These are phyloP conservation scores for Diaphora mendica DNA, from an alignment of 2,888 invertebrate genomes.

Conservation along the genomic window DNA sequence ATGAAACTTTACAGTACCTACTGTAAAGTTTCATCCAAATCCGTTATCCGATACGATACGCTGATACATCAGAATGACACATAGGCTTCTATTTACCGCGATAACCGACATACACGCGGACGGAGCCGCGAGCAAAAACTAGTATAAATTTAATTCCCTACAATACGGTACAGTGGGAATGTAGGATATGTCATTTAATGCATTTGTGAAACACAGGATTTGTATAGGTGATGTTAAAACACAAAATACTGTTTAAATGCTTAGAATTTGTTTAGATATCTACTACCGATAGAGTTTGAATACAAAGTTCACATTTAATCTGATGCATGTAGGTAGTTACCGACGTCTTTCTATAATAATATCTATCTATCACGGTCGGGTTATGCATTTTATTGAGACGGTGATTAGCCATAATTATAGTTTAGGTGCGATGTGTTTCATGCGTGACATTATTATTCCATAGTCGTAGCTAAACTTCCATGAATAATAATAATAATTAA, in stretches of 20 bases:
- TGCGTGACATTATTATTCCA: neutral
- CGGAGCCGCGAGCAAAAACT: no score
- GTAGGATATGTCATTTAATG: no score
- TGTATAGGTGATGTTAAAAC: neutral
- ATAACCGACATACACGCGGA: no score
- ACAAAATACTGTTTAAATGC: neutral
- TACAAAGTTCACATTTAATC: neutral
- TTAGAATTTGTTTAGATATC: neutral
- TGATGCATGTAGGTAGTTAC: neutral
- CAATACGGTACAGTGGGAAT: no score
- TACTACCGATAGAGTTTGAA: neutral
- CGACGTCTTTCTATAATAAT: no score
- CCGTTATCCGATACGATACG: no score
- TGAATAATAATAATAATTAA: neutral
- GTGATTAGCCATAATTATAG: neutral
- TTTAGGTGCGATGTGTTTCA: neutral
- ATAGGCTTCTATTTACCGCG: no score
- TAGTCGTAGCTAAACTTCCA: neutral
- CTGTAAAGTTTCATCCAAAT: no score
- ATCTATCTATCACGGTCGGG: neutral
- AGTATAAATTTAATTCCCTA: no score
- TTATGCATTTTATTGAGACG: neutral
- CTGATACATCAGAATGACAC: no score
- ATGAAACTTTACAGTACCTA: no score
- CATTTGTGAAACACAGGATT: no score